Percentiles rank a stretch among this genome's conserved stretches.
These are phyloP conservation scores for Thecophora atra DNA, from an alignment of 2,888 invertebrate genomes.

Conservation along the genomic window DNA sequence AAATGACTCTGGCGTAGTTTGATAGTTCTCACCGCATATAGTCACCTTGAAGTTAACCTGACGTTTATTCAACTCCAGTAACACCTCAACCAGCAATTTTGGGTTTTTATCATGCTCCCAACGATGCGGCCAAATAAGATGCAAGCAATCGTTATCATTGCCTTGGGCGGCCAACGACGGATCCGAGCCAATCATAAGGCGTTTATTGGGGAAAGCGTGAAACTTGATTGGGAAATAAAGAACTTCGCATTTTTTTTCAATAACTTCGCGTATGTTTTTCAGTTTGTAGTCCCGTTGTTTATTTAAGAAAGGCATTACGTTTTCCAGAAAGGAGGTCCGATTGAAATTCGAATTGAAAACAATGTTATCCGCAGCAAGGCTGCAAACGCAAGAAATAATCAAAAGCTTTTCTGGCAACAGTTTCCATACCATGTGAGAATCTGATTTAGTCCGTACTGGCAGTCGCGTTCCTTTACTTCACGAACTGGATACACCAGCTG, in stretches of 20 bases:
- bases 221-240: constrained; percentile 72
- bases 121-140: constrained; percentile 79
- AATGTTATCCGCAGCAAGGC: constrained; percentile 74
- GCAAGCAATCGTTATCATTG: constrained; percentile 61
- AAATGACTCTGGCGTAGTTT: constrained; percentile 72
- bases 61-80: constrained; percentile 68
- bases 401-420: background rate
- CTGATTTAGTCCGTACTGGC: constrained; percentile 81
- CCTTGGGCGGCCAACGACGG: constrained; percentile 45
- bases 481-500: constrained; percentile 77
- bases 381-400: constrained; percentile 52
- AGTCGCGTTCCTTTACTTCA: constrained; percentile 74
- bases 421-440: constrained; percentile 72
- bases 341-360: constrained; percentile 79
- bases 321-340: constrained; percentile 72
- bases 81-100: constrained; percentile 70
- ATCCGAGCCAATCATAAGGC: constrained; percentile 50
- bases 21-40: constrained; percentile 73
- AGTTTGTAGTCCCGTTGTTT: constrained; percentile 74
- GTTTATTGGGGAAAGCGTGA: constrained; percentile 62
- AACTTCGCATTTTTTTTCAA: constrained; percentile 72
- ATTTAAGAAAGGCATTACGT: constrained; percentile 71
- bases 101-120: constrained; percentile 85
- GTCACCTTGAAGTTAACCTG: constrained; percentile 69
- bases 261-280: constrained; percentile 68